Conservation (phyloP, 2,888 invertebrate species). For the Metalampra italica region DNA sequence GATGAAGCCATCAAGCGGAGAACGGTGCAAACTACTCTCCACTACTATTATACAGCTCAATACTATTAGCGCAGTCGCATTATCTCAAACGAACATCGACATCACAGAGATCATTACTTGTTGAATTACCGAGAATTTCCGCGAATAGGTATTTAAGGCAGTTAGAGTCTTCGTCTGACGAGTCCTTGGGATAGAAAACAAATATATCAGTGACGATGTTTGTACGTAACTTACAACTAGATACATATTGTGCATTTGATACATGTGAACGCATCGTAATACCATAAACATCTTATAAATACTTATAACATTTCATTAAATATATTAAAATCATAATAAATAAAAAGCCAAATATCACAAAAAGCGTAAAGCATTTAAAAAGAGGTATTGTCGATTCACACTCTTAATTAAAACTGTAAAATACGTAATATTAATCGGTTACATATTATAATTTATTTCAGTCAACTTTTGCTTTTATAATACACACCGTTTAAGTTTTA, state of each 20-base stretch:
- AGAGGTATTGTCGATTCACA: conserved; percentile 21
- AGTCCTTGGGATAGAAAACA: conserved; percentile 62
- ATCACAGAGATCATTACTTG: conserved; percentile 49
- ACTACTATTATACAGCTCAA: conserved; percentile 39
- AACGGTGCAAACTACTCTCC: conserved; percentile 36
- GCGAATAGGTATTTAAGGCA: conserved; percentile 85
- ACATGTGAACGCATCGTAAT: conserved; percentile 28
- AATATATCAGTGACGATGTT: conserved; percentile 41
- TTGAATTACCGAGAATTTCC: conserved; percentile 81
- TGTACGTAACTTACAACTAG: conserved; percentile 11
- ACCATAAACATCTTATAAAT: conserved; percentile 20
- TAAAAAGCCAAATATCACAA: conserved; percentile 75
- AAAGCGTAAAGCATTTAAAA: conserved; percentile 61
- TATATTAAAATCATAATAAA: conserved; percentile 40
- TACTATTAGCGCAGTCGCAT: conserved; percentile 33
- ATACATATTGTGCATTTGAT: conserved; percentile 29
- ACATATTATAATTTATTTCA: conserved; percentile 14
- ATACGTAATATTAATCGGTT: conserved; percentile 1
- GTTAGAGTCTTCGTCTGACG: conserved; percentile 79
- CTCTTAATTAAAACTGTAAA: conserved; percentile 10
- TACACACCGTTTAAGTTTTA: conserved; percentile 23
- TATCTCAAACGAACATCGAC: conserved; percentile 57
- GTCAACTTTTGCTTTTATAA: conserved; percentile 23
- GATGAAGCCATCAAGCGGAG: conserved; percentile 32
- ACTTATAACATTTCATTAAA: conserved; percentile 13